phyloP scores from a whole-genome alignment of 2,797 vertebrate species.

The Sebastes melanostomus region DNA sequence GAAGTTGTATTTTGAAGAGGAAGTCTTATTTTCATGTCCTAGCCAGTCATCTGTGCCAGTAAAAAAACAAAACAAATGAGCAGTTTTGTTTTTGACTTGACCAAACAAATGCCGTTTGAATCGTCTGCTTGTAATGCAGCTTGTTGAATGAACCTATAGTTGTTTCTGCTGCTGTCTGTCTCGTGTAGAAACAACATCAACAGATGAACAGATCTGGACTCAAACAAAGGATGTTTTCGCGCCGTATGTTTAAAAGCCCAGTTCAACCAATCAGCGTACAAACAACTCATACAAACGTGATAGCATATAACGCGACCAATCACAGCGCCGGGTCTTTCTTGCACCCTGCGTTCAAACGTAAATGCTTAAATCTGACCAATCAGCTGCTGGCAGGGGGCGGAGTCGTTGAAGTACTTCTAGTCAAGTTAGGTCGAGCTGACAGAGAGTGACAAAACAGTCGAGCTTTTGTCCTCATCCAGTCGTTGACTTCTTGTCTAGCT shows the following conservation, averaged over 20 bases:
- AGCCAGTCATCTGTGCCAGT: too few species aligned
- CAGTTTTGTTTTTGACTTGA: too few species aligned
- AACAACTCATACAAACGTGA: neutral
- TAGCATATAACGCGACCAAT: conserved; percentile 27
- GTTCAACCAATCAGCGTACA: conserved; percentile 53
- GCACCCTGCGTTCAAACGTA: conserved; percentile 43
- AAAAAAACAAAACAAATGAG: too few species aligned
- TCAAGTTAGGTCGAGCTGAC: conserved; percentile 55
- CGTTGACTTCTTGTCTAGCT: conserved; percentile 17
- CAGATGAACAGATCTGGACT: neutral
- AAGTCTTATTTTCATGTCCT: too few species aligned
- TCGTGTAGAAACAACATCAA: neutral
- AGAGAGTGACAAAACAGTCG: conserved; percentile 69
- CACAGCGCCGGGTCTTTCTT: fast-evolving
- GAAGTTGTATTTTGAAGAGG: neutral
- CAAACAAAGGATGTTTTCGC: conserved; percentile 73
- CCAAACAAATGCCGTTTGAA: too few species aligned
- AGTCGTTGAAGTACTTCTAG: conserved; percentile 17
- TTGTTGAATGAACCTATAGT: too few species aligned
- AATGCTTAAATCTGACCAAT: conserved; percentile 52
- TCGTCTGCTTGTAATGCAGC: too few species aligned
- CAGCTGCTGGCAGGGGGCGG: conserved; percentile 28
- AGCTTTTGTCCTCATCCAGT: conserved; percentile 46
- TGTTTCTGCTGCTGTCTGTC: too few species aligned
- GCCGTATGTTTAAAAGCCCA: conserved; percentile 74